These are phyloP conservation scores for Trinorchestia longiramus DNA, from an alignment of 1,140 invertebrate species.

Conservation along the genomic window DNA sequence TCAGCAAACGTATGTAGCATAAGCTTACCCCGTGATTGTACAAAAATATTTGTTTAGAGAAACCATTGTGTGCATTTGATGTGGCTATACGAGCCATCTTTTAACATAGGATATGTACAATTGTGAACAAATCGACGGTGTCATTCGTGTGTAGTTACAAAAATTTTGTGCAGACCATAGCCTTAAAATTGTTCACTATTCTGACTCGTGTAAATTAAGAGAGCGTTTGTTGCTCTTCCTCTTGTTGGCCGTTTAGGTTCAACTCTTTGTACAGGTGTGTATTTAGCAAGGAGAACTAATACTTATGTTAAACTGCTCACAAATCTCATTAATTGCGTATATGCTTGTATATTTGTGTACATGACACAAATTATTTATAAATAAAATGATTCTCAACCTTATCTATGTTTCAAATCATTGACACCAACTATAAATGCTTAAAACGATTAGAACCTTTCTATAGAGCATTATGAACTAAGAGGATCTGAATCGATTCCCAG, in stretches of 20 bases:
- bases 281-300: slow-evolving; percentile 69
- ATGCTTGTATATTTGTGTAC: slow-evolving; percentile 67
- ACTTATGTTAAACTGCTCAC: slow-evolving; percentile 64
- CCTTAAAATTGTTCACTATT: not conserved
- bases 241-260: slow-evolving; percentile 59
- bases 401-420: not conserved
- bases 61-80: slow-evolving; percentile 34
- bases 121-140: slow-evolving; percentile 40
- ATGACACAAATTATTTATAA: slow-evolving; percentile 67
- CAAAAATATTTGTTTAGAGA: slow-evolving; percentile 34
- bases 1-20: not conserved
- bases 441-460: no score
- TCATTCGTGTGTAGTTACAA: slow-evolving; percentile 8
- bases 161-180: not conserved
- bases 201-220: not conserved
- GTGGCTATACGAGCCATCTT: not conserved
- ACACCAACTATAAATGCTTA: no score
- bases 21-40: slow-evolving; percentile 1
- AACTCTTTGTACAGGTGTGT: slow-evolving; percentile 56
- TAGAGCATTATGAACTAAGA: no score
- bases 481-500: no score
- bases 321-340: slow-evolving; percentile 67
- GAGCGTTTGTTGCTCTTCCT: not conserved
- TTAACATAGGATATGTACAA: slow-evolving; percentile 8
- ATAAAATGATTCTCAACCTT: slow-evolving; percentile 67